Evolutionary conservation across 2,797 vertebrate genomes (phyloP).

Genomic region (Monodelphis domestica): DNA sequence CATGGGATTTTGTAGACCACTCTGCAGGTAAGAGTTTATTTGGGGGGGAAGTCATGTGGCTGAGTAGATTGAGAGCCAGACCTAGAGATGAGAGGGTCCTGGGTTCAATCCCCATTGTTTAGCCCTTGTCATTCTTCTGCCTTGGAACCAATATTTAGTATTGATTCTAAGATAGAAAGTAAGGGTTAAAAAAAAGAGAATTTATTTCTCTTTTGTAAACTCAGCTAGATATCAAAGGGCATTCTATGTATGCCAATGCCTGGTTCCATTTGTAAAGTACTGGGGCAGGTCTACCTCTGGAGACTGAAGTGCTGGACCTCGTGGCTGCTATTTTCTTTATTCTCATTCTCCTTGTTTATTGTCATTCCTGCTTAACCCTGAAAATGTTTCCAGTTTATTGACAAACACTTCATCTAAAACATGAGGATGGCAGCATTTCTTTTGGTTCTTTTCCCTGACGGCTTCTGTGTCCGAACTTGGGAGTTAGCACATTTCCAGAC

Average conservation of each 20-base stretch:
- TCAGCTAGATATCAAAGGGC: neutral
- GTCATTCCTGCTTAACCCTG: conserved; percentile 19
- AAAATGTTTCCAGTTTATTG: conserved; percentile 27
- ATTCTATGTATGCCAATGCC: neutral
- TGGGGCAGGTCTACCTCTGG: neutral
- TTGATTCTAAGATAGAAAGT: no score
- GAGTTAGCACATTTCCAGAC: neutral
- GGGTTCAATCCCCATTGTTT: no score
- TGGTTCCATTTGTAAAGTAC: neutral
- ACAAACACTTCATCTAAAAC: neutral
- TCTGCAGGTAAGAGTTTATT: neutral
- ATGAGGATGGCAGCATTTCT: conserved; percentile 15
- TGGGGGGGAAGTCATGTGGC: no score
- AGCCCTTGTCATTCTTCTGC: no score
- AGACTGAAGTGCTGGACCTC: neutral
- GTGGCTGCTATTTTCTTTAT: neutral
- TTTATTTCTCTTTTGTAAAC: no score
- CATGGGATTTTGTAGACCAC: neutral
- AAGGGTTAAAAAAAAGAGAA: no score
- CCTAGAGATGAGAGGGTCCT: no score
- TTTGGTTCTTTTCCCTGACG: neutral
- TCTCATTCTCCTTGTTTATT: conserved; percentile 13
- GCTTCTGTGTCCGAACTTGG: neutral
- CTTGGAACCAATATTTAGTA: no score
- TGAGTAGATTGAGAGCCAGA: no score